Percentiles rank a stretch among this genome's conserved stretches.
phyloP scores from a whole-genome alignment of 2,888 invertebrate genomes.

The Sturmia bella region DNA sequence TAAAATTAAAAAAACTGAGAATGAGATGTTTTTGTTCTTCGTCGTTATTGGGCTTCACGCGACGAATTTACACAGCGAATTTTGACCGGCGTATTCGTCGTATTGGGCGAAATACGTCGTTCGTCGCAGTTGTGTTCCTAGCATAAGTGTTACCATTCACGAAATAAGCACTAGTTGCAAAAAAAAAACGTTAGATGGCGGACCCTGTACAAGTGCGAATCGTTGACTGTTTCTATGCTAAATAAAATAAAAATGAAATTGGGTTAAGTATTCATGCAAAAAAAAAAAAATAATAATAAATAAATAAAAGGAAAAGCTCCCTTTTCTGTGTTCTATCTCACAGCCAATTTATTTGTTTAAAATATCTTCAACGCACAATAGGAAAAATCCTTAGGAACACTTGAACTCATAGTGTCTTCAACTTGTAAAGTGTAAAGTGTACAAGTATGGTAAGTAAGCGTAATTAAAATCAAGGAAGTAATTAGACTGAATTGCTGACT shows the following conservation, averaged over 20 bases:
- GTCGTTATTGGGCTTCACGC: no score
- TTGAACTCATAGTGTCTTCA: conserved; percentile 7
- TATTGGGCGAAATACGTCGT: no score
- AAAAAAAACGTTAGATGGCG: no score
- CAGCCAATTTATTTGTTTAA: conserved; percentile 23
- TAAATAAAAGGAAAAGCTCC: not conserved
- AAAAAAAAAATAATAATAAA: not conserved
- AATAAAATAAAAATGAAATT: conserved; percentile 48
- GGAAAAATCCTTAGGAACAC: conserved; percentile 20
- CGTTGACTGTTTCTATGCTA: conserved; percentile 11
- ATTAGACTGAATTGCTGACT: conserved; percentile 24
- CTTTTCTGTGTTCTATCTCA: not conserved
- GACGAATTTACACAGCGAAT: no score
- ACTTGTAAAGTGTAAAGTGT: not conserved
- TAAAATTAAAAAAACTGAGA: no score
- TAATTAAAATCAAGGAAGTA: conserved; percentile 50
- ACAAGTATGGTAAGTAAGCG: not conserved
- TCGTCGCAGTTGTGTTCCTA: no score
- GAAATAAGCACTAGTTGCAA: no score
- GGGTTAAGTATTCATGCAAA: conserved; percentile 50
- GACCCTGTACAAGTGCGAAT: not conserved
- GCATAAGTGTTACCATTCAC: no score
- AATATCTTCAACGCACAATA: conserved; percentile 9
- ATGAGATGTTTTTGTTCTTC: no score
- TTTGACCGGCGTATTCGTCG: no score